Evolutionary conservation across 2,888 invertebrate genomes (phyloP).

Genomic region (Malacosoma neustria): DNA sequence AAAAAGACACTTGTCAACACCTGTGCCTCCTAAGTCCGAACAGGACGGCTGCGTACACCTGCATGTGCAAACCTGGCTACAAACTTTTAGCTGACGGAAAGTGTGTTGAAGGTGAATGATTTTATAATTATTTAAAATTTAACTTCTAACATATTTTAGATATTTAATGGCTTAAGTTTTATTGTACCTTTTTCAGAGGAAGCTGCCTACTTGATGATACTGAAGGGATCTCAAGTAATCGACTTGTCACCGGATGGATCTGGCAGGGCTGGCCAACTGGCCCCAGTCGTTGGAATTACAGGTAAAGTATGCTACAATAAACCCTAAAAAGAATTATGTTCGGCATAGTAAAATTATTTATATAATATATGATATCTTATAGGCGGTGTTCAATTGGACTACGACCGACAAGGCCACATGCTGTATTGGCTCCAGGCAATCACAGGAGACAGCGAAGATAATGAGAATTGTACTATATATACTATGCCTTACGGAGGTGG

Average conservation of each 20-base stretch:
- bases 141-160: neutral
- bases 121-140: neutral
- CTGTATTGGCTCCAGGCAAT: conserved; percentile 91
- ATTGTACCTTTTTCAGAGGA: conserved; percentile 76
- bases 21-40: conserved; percentile 92
- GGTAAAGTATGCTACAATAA: conserved; percentile 24
- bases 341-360: no score
- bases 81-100: conserved; percentile 79
- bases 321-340: no score
- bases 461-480: conserved; percentile 90
- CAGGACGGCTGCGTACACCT: conserved; percentile 81
- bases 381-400: conserved; percentile 93
- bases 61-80: conserved; percentile 94
- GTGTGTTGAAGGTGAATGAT: conserved; percentile 77
- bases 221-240: conserved; percentile 92
- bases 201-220: conserved; percentile 90
- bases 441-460: conserved; percentile 79
- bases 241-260: conserved; percentile 87
- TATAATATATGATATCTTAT: no score
- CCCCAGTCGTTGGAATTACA: conserved; percentile 89
- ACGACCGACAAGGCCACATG: conserved; percentile 88
- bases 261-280: conserved; percentile 84
- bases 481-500: conserved; percentile 90
- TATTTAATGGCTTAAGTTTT: neutral
- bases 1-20: conserved; percentile 82